A percentile compares a stretch with the other conserved stretches of the same genome.
Conservation (phyloP, 2,113 vertebrate species). For the Mesocricetus auratus region DNA sequence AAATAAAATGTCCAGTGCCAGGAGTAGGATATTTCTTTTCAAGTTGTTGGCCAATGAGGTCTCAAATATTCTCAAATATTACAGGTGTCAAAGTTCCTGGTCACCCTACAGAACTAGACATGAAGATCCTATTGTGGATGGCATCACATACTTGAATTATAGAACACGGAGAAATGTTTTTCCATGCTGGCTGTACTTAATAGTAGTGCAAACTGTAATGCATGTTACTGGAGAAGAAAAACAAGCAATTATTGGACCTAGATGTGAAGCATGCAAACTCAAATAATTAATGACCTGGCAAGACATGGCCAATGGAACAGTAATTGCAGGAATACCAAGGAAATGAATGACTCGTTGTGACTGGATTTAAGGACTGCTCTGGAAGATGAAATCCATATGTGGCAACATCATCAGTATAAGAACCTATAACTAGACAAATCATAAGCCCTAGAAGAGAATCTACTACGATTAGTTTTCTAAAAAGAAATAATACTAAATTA, state of each 20-base stretch:
- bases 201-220: neutral
- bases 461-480: neutral
- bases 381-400: neutral
- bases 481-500: neutral
- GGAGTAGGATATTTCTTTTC: neutral
- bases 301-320: neutral
- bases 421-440: neutral
- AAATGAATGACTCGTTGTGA: neutral
- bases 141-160: neutral
- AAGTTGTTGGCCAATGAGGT: too few species aligned
- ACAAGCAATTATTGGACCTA: neutral
- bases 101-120: neutral
- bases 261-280: too few species aligned
- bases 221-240: neutral
- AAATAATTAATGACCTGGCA: neutral
- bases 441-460: neutral
- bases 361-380: neutral
- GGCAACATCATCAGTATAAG: neutral
- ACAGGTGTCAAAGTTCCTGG: neutral
- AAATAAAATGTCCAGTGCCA: neutral
- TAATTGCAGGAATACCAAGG: neutral
- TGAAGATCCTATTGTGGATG: neutral
- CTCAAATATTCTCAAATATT: neutral
- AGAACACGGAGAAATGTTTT: neutral
- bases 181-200: neutral